Evolutionary conservation across 2,888 invertebrate genomes (phyloP).

Genomic region (Dynastes hyllus): DNA sequence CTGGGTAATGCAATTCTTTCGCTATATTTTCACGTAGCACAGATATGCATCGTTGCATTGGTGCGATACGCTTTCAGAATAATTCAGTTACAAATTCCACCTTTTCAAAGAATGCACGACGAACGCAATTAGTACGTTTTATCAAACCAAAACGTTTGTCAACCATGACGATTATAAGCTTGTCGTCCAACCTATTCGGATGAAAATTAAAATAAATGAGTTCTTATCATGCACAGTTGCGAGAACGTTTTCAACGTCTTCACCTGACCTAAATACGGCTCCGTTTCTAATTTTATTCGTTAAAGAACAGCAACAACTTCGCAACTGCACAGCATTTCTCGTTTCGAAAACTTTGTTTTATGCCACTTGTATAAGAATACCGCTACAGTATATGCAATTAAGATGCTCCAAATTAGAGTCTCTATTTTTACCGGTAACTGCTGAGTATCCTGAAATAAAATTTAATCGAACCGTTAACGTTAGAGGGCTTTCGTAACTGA

Average conservation of each 20-base stretch:
- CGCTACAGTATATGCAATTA: constrained; percentile 4
- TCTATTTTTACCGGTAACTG: not conserved
- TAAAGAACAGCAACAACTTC: constrained; percentile 29
- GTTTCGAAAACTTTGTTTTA: constrained; percentile 31
- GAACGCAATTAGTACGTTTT: constrained; percentile 14
- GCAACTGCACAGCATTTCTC: constrained; percentile 25
- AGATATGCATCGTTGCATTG: too few species aligned
- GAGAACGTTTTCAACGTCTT: constrained; percentile 14
- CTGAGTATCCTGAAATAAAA: too few species aligned
- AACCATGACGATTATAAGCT: constrained; percentile 10
- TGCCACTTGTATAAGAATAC: not conserved
- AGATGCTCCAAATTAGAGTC: not conserved
- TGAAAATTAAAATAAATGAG: constrained; percentile 31
- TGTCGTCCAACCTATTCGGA: constrained; percentile 9
- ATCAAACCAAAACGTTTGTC: constrained; percentile 8
- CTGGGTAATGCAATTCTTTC: too few species aligned
- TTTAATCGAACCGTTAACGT: too few species aligned
- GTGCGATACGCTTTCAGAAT: too few species aligned
- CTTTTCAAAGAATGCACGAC: not conserved
- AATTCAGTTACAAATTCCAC: too few species aligned
- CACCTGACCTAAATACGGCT: constrained; percentile 39
- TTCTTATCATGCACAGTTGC: constrained; percentile 37
- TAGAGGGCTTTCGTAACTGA: too few species aligned
- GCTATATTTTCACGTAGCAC: too few species aligned
- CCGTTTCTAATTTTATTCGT: constrained; percentile 35